Conservation (phyloP, 2,113 vertebrate genomes). For the Carassius gibelio region DNA sequence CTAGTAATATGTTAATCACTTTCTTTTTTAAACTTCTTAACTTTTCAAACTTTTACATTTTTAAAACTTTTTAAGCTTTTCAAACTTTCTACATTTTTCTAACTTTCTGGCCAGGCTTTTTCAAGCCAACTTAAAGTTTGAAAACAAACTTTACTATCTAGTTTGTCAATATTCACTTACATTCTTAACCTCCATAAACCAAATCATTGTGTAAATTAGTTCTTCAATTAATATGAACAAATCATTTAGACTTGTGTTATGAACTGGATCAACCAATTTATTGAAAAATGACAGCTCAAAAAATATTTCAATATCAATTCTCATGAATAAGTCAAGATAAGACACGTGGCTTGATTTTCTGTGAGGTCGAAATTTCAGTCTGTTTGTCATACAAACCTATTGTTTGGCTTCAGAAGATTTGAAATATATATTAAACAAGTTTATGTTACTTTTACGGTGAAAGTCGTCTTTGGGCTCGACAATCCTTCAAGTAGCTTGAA, state of each 20-base stretch:
- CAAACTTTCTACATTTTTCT: no score
- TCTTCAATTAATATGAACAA: neutral
- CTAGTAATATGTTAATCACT: no score
- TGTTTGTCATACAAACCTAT: neutral
- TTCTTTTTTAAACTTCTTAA: no score
- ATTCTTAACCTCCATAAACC: neutral
- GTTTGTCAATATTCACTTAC: no score
- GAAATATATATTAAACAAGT: neutral
- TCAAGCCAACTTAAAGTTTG: no score
- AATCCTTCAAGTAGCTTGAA: neutral
- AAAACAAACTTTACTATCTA: no score
- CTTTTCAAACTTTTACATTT: no score
- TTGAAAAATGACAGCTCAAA: neutral
- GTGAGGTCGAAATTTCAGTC: neutral
- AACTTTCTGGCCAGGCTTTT: no score
- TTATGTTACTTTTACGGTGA: no score
- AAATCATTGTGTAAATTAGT: neutral
- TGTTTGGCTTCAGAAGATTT: neutral
- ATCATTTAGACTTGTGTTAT: neutral
- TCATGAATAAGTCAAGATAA: no score
- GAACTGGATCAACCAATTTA: neutral
- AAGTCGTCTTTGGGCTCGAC: no score
- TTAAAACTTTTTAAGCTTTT: no score
- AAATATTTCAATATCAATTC: neutral
- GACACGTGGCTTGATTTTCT: neutral